Evolutionary conservation across 1,140 invertebrate species (phyloP).

Genomic region (Formica selysi): DNA sequence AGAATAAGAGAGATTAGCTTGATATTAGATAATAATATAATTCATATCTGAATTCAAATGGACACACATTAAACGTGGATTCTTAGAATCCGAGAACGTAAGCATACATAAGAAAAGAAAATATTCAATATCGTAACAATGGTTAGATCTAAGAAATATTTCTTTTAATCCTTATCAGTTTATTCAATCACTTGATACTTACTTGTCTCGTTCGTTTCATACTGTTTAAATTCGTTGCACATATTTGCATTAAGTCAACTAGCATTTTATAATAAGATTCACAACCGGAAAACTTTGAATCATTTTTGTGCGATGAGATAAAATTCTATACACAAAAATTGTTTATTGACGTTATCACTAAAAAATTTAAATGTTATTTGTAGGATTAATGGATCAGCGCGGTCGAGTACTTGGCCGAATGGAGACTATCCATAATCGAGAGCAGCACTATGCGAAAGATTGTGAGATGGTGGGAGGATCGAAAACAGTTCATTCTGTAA

Average conservation of each 20-base stretch:
- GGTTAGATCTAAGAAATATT: not conserved
- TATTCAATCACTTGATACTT: slow-evolving; percentile 31
- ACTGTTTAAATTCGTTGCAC: not conserved
- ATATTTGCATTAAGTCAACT: slow-evolving; percentile 23
- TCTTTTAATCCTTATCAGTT: slow-evolving; percentile 36
- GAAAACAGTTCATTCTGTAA: slow-evolving; percentile 57
- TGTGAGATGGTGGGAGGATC: slow-evolving; percentile 70
- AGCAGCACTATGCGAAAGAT: slow-evolving; percentile 67
- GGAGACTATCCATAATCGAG: slow-evolving; percentile 65
- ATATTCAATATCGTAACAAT: not conserved
- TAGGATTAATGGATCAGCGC: slow-evolving; percentile 48
- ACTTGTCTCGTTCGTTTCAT: slow-evolving; percentile 39
- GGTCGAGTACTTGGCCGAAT: slow-evolving; percentile 67
- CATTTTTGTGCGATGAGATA: slow-evolving; percentile 5
- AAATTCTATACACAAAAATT: slow-evolving; percentile 5
- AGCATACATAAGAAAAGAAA: not conserved
- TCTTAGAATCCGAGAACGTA: not conserved
- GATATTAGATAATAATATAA: not conserved
- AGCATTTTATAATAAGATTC: slow-evolving; percentile 37
- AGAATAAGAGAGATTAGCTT: not conserved
- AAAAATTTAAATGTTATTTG: slow-evolving; percentile 20
- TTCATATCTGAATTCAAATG: not conserved
- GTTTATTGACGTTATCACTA: not conserved
- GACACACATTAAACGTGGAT: not conserved
- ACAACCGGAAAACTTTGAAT: slow-evolving; percentile 13